These are phyloP conservation scores for Cheilosia soror DNA, from an alignment of 2,888 invertebrate species.

Conservation along the genomic window DNA sequence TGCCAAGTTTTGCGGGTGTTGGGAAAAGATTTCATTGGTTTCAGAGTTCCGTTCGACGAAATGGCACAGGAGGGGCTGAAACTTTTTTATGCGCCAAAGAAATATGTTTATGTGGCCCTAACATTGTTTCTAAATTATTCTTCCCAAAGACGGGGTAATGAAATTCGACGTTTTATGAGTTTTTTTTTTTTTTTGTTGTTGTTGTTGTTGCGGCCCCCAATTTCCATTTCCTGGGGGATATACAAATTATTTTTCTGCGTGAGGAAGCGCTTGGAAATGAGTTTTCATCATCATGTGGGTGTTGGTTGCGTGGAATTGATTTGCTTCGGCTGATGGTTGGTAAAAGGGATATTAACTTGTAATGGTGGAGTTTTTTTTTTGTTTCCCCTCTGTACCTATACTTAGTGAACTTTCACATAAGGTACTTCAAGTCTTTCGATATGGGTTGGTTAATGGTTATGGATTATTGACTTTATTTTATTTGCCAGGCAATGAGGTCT, in stretches of 20 bases:
- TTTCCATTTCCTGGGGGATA: conserved; percentile 16
- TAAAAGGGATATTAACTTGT: conserved; percentile 44
- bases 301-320: conserved; percentile 48
- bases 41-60: conserved; percentile 11
- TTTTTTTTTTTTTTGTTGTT: conserved; percentile 1
- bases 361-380: conserved; percentile 13
- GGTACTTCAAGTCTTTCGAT: conserved; percentile 11
- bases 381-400: not conserved
- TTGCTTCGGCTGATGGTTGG: conserved; percentile 34
- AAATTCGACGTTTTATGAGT: conserved; percentile 68
- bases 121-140: conserved; percentile 68
- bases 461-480: conserved; percentile 52
- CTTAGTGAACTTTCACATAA: conserved; percentile 26
- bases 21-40: conserved; percentile 24
- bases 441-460: not conserved
- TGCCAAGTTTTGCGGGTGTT: not conserved
- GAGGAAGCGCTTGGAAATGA: conserved; percentile 46
- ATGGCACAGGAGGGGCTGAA: conserved; percentile 12
- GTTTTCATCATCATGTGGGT: conserved; percentile 43
- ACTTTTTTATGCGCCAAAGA: conserved; percentile 41
- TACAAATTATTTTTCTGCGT: conserved; percentile 56
- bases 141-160: conserved; percentile 62
- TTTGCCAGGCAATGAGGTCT: conserved; percentile 34
- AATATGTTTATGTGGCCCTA: conserved; percentile 68
- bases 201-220: not conserved